Evolutionary conservation across 2,797 vertebrate species (phyloP).

Genomic region (Crocidura indochinensis): DNA sequence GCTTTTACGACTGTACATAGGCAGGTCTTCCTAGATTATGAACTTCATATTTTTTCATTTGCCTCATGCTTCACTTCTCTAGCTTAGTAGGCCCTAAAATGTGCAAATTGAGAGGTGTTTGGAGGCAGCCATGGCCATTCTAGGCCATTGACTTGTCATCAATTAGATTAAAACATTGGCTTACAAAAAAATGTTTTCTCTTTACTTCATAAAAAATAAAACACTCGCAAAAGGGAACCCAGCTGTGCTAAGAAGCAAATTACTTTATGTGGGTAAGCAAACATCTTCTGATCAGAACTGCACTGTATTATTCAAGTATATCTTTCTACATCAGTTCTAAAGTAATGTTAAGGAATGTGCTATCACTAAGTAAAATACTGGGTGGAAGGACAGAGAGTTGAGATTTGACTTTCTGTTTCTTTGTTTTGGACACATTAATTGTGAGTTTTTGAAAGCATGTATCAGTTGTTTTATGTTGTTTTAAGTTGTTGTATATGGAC

Average conservation of each 20-base stretch:
- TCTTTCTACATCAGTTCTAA: constrained; percentile 94
- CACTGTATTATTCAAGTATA: constrained; percentile 97
- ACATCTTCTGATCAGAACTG: constrained; percentile 95
- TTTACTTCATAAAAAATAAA: constrained; percentile 98
- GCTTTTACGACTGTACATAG: constrained; percentile 96
- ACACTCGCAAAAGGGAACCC: constrained; percentile 95
- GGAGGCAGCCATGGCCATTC: constrained; percentile 93
- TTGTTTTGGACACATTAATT: constrained; percentile 8
- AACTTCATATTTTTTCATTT: constrained; percentile 94
- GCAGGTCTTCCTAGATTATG: constrained; percentile 93
- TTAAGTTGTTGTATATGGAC: neutral
- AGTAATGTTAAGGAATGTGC: constrained; percentile 90
- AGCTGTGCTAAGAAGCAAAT: constrained; percentile 95
- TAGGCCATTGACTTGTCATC: constrained; percentile 93
- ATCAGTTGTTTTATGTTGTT: neutral
- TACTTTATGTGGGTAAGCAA: constrained; percentile 97
- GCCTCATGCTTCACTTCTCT: constrained; percentile 94
- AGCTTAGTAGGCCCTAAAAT: constrained; percentile 95
- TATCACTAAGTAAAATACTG: constrained; percentile 87
- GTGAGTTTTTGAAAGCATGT: neutral
- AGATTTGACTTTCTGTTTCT: constrained; percentile 64
- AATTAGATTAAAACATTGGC: constrained; percentile 94
- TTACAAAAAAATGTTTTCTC: constrained; percentile 94
- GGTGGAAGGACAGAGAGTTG: neutral
- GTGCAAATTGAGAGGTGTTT: constrained; percentile 97